Percentiles rank a stretch among this genome's conserved stretches.
phyloP scores from a whole-genome alignment of 2,797 vertebrate genomes.

The Acanthopagrus latus region DNA sequence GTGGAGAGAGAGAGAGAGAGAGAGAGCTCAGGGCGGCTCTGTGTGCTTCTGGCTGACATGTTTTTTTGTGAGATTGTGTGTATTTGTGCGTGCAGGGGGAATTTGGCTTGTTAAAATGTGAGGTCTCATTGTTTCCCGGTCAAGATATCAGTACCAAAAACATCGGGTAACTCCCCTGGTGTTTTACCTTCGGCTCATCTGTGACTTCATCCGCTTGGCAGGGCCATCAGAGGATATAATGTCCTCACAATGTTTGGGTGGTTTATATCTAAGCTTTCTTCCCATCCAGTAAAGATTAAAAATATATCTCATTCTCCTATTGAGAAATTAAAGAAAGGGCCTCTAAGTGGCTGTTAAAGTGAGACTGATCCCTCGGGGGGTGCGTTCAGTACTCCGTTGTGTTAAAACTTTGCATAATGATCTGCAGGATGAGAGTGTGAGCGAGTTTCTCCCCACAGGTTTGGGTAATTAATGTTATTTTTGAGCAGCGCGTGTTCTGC shows the following conservation, averaged over 20 bases:
- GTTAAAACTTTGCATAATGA: slow-evolving; percentile 29
- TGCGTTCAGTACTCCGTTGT: slow-evolving; percentile 19
- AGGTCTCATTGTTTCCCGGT: slow-evolving; percentile 70
- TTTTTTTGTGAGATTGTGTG: slow-evolving; percentile 21
- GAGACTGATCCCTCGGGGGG: slow-evolving; percentile 28
- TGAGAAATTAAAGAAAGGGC: slow-evolving; percentile 31
- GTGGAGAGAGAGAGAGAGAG: slow-evolving; percentile 36
- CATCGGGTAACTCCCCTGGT: slow-evolving; percentile 26
- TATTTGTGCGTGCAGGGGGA: slow-evolving; percentile 41
- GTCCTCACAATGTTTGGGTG: slow-evolving; percentile 3
- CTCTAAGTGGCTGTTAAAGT: slow-evolving; percentile 36
- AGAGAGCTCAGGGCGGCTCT: slow-evolving; percentile 37
- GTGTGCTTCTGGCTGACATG: slow-evolving; percentile 43
- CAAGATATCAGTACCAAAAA: slow-evolving; percentile 49
- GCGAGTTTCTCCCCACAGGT: slow-evolving; percentile 24
- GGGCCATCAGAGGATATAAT: slow-evolving; percentile 8
- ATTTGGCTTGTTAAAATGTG: slow-evolving; percentile 72
- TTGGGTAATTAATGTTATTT: slow-evolving; percentile 36
- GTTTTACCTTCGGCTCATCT: slow-evolving; percentile 41
- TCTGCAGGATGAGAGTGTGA: slow-evolving; percentile 1
- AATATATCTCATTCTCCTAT: neutral
- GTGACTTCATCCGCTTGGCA: slow-evolving; percentile 20
- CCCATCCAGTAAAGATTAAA: slow-evolving; percentile 10
- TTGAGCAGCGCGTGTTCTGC: slow-evolving; percentile 14
- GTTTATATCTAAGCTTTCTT: slow-evolving; percentile 12